Percentiles rank a stretch among this genome's conserved stretches.
phyloP scores from a whole-genome alignment of 2,888 invertebrate genomes.

The Julus scanicus region DNA sequence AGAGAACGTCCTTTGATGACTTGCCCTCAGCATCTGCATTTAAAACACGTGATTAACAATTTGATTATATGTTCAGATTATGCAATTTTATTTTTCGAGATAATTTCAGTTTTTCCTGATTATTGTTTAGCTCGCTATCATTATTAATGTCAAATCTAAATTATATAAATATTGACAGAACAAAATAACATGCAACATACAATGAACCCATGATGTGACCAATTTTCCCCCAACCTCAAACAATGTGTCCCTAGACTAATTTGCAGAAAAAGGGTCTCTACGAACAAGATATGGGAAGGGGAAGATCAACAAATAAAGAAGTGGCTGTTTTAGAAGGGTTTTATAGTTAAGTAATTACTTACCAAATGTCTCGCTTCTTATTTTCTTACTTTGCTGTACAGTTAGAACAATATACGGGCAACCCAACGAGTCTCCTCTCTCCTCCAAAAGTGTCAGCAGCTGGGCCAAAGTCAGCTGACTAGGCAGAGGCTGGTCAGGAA shows the following conservation, averaged over 20 bases:
- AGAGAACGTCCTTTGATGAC: constrained; percentile 59
- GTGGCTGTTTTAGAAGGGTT: too few species aligned
- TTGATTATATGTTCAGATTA: too few species aligned
- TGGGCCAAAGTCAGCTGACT: constrained; percentile 73
- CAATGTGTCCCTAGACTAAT: background rate
- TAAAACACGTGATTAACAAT: too few species aligned
- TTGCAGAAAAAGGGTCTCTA: background rate
- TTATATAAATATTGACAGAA: too few species aligned
- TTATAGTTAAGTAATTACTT: too few species aligned
- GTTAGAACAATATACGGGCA: constrained; percentile 69
- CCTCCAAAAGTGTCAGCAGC: constrained; percentile 71
- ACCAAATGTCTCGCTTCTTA: background rate
- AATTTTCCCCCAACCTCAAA: too few species aligned
- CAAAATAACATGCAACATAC: background rate
- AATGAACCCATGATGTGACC: background rate
- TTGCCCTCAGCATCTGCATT: constrained; percentile 46
- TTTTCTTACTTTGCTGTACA: constrained; percentile 60
- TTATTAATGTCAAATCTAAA: too few species aligned
- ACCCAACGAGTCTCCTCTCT: constrained; percentile 69
- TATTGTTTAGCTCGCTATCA: too few species aligned
- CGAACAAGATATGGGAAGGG: too few species aligned
- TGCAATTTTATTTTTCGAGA: too few species aligned
- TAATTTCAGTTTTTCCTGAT: too few species aligned
- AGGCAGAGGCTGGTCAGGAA: constrained; percentile 68
- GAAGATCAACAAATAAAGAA: too few species aligned